These are phyloP conservation scores for Cyrtodaria siliqua DNA, from an alignment of 2,888 invertebrate species.

Conservation along the genomic window DNA sequence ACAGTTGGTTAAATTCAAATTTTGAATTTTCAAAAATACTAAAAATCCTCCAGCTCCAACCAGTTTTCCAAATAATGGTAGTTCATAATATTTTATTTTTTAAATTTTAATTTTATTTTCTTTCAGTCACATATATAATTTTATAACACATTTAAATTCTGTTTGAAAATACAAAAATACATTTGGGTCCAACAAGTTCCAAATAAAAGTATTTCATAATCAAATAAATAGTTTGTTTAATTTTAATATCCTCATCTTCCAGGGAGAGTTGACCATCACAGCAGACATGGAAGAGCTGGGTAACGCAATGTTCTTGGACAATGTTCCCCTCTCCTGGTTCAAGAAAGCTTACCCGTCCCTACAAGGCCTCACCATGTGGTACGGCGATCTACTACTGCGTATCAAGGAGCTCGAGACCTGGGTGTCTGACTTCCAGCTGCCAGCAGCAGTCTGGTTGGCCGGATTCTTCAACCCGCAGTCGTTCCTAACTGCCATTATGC, in stretches of 20 bases:
- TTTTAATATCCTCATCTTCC: conserved; percentile 50
- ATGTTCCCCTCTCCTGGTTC: conserved; percentile 95
- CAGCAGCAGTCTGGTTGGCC: conserved; percentile 96
- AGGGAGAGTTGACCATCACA: conserved; percentile 98
- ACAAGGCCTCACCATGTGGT: conserved; percentile 95
- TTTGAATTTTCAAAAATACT: no score
- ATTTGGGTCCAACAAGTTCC: no score
- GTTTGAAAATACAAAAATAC: no score
- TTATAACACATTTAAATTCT: no score
- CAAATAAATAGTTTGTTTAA: no score
- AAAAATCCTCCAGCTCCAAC: no score
- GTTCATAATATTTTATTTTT: no score
- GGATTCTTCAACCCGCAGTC: conserved; percentile 99
- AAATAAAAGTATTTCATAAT: no score
- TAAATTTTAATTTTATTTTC: no score
- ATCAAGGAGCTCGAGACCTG: conserved; percentile 93
- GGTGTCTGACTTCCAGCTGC: conserved; percentile 95
- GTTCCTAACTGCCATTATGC: conserved; percentile 98
- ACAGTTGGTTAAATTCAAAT: no score
- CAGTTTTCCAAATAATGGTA: no score
- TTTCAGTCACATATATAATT: no score
- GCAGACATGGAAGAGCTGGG: conserved; percentile 98
- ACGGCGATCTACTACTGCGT: conserved; percentile 94
- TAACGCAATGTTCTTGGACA: conserved; percentile 95
- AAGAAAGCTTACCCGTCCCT: conserved; percentile 96